Evolutionary conservation across 92 coral and sea anemone species (phyloP).

Genomic region (Porites divaricata): DNA sequence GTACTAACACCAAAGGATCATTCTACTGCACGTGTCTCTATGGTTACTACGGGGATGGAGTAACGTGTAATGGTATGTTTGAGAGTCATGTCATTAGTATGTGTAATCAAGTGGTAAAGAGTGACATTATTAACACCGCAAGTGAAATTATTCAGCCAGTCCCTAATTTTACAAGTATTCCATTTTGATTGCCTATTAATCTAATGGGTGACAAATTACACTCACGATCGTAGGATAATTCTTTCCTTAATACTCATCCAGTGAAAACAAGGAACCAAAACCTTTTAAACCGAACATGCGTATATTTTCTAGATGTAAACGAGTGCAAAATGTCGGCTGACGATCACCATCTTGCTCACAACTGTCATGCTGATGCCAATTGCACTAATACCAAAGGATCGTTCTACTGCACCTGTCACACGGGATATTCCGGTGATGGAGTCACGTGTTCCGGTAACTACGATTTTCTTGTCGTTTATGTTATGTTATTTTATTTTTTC

Average conservation of each 20-base stretch:
- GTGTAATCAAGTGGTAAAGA: background rate
- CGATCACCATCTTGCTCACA: conserved; percentile 43
- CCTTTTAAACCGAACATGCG: too few species aligned
- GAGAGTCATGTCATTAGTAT: background rate
- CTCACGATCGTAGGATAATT: too few species aligned
- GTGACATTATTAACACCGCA: too few species aligned
- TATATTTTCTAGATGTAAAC: conserved; percentile 1
- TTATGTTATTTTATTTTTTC: too few species aligned
- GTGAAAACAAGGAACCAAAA: too few species aligned
- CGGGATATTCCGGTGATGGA: conserved; percentile 81
- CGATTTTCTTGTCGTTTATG: too few species aligned
- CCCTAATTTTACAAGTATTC: too few species aligned
- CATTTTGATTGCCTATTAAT: too few species aligned
- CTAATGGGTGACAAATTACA: too few species aligned
- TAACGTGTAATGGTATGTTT: conserved; percentile 66
- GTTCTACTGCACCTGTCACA: conserved; percentile 70
- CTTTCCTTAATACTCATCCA: too few species aligned
- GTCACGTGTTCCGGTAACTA: conserved; percentile 63
- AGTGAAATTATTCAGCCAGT: too few species aligned
- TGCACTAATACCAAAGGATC: too few species aligned
- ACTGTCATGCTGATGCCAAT: conserved; percentile 37
- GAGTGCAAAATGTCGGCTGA: conserved; percentile 25
- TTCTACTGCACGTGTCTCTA: conserved; percentile 71
- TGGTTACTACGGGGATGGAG: conserved; percentile 81
- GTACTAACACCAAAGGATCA: conserved; percentile 88